These are phyloP conservation scores for Muscicapa adusta DNA, from an alignment of 2,113 vertebrate species.

Conservation along the genomic window DNA sequence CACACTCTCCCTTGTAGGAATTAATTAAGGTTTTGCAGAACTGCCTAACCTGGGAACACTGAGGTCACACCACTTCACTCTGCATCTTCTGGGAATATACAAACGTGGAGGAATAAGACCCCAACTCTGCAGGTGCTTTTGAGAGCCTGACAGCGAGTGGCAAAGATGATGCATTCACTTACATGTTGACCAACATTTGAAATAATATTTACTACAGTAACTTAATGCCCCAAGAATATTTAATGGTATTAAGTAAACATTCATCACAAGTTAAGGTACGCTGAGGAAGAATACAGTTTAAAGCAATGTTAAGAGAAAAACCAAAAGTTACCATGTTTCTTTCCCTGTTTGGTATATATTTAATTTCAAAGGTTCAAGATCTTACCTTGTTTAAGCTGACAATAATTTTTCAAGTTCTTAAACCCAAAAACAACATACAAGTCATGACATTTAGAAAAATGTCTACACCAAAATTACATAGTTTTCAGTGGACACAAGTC, in stretches of 20 bases:
- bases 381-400: conserved; percentile 12
- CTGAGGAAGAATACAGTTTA: not conserved
- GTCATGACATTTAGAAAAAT: conserved; percentile 12
- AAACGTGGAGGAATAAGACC: not conserved
- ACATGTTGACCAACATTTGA: not conserved
- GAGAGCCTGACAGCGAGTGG: not conserved
- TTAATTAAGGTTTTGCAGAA: not conserved
- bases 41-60: not conserved
- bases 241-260: conserved; percentile 10
- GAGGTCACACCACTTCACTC: not conserved
- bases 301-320: not conserved
- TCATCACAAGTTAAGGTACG: not conserved
- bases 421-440: not conserved
- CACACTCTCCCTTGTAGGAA: not conserved
- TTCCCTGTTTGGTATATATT: not conserved
- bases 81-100: not conserved
- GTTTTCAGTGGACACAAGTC: conserved; percentile 40
- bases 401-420: not conserved
- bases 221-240: not conserved
- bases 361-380: not conserved
- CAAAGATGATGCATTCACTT: not conserved
- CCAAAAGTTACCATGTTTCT: not conserved
- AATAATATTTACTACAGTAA: not conserved
- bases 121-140: not conserved
- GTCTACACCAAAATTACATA: conserved; percentile 19